These are phyloP conservation scores for Gavialis gangeticus DNA, from an alignment of 2,113 vertebrate species.

Conservation along the genomic window DNA sequence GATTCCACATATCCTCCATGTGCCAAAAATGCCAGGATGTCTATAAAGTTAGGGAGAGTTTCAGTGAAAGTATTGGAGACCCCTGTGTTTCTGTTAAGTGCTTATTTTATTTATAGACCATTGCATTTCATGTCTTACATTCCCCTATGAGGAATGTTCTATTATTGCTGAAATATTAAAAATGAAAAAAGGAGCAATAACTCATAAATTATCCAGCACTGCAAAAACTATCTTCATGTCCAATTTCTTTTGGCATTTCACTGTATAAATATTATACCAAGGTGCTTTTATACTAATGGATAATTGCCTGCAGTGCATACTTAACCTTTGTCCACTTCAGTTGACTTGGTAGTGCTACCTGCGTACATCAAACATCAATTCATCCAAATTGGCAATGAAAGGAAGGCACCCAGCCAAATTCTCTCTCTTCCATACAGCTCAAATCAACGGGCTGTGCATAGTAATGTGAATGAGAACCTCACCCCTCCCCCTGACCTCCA, in stretches of 20 bases:
- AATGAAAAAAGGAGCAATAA: slow-evolving; percentile 2
- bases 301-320: slow-evolving; percentile 46
- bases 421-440: slow-evolving; percentile 28
- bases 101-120: not conserved
- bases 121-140: not conserved
- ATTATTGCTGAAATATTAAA: slow-evolving; percentile 39
- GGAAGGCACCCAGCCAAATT: slow-evolving; percentile 18
- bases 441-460: not conserved
- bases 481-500: not conserved
- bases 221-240: slow-evolving; percentile 31
- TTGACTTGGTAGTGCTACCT: slow-evolving; percentile 36
- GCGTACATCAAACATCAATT: not conserved
- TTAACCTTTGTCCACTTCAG: slow-evolving; percentile 36
- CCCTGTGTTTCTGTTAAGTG: not conserved
- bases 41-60: not conserved
- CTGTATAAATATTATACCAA: slow-evolving; percentile 30
- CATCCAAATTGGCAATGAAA: slow-evolving; percentile 9
- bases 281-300: slow-evolving; percentile 53
- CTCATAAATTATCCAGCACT: slow-evolving; percentile 13
- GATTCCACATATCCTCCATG: not conserved
- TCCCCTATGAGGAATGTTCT: not conserved
- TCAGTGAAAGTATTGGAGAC: not conserved
- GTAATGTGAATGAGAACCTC: not conserved
- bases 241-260: slow-evolving; percentile 19
- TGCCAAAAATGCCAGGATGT: not conserved